Conservation (phyloP, 1,140 invertebrate species). For the Dinoponera quadriceps region DNA sequence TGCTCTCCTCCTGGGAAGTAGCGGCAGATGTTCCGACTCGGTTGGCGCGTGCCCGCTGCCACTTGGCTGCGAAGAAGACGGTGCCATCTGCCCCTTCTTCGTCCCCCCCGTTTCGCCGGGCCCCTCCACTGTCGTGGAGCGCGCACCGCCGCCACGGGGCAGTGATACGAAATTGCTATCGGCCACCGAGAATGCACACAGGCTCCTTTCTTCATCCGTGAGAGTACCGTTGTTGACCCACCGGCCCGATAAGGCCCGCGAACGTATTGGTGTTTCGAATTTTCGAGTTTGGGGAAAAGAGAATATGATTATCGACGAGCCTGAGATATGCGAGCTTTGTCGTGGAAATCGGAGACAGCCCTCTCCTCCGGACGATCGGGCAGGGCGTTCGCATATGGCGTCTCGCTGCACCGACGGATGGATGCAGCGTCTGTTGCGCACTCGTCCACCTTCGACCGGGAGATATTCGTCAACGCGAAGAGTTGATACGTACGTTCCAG, state of each 20-base stretch:
- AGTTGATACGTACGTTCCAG: too few species aligned
- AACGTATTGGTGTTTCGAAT: too few species aligned
- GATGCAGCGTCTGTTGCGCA: too few species aligned
- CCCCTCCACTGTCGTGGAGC: neutral
- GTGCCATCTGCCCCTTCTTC: constrained; percentile 82
- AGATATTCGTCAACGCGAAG: too few species aligned
- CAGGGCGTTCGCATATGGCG: too few species aligned
- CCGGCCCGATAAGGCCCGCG: constrained; percentile 40
- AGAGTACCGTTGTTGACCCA: constrained; percentile 37
- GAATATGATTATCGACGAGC: constrained; percentile 30
- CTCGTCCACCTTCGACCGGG: too few species aligned
- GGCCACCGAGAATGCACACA: constrained; percentile 30
- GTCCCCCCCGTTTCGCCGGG: constrained; percentile 62
- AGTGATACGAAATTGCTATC: constrained; percentile 60
- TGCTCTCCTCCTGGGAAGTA: constrained; percentile 73
- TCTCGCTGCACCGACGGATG: too few species aligned
- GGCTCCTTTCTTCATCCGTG: constrained; percentile 23
- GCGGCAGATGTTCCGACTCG: constrained; percentile 82
- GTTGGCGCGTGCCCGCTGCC: constrained; percentile 83
- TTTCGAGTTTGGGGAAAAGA: neutral
- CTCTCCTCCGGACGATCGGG: neutral
- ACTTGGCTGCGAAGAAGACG: constrained; percentile 84
- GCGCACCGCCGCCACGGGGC: constrained; percentile 49
- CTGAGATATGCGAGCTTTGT: constrained; percentile 36
- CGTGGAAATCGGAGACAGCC: constrained; percentile 56